phyloP scores from a whole-genome alignment of 2,113 vertebrate genomes.

The Oriolus oriolus region DNA sequence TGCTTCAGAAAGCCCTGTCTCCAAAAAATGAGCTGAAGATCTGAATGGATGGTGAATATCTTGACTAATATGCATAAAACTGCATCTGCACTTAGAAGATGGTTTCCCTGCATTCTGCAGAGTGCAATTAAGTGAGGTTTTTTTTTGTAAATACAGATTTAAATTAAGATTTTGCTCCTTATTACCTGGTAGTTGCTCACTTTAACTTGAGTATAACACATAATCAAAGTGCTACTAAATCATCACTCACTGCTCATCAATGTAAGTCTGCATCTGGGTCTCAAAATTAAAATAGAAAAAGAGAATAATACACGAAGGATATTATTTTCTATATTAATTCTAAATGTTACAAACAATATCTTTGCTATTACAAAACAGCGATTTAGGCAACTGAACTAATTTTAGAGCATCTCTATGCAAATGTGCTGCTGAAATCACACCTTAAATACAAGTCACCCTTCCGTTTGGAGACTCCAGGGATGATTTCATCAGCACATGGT shows the following conservation, averaged over 20 bases:
- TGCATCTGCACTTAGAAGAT: background rate
- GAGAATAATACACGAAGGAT: background rate
- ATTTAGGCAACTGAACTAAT: slow-evolving; percentile 44
- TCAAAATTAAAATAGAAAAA: background rate
- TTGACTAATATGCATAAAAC: background rate
- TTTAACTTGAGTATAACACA: background rate
- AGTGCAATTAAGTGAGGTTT: background rate
- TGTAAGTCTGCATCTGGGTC: background rate
- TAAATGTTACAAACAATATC: background rate
- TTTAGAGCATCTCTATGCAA: slow-evolving; percentile 19
- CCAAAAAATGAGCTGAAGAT: background rate
- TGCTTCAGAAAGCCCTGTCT: background rate
- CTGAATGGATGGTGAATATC: background rate
- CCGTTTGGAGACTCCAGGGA: background rate
- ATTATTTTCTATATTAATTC: background rate
- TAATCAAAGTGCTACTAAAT: background rate
- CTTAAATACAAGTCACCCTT: background rate
- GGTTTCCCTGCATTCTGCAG: background rate
- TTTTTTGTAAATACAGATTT: background rate
- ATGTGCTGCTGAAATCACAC: slow-evolving; percentile 2
- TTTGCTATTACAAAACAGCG: slow-evolving; percentile 12
- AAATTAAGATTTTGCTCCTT: background rate
- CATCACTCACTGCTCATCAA: background rate
- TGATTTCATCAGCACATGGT: slow-evolving; percentile 28
- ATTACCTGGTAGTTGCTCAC: background rate